These are phyloP conservation scores for Zoanthus gigantus DNA, from an alignment of 92 coral and sea anemone genomes.

Conservation along the genomic window DNA sequence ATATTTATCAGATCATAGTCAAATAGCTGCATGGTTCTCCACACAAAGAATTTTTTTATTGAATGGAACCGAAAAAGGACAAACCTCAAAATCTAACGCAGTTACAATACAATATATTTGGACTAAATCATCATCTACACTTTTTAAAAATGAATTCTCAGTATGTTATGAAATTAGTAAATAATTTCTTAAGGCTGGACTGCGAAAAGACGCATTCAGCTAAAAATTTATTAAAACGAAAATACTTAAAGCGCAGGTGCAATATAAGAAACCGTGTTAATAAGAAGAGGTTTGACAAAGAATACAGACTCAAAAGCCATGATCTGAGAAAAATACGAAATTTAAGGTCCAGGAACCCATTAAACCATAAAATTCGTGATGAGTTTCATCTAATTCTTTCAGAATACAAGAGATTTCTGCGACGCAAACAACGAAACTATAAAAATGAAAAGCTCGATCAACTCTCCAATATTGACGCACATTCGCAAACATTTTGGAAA, in stretches of 20 bases:
- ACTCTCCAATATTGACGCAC: background rate
- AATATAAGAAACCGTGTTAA: background rate
- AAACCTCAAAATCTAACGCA: background rate
- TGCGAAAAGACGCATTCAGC: background rate
- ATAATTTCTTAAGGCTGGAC: background rate
- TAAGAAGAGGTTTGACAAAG: background rate
- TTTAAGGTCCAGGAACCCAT: conserved; percentile 21
- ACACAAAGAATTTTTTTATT: background rate
- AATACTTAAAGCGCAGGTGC: background rate
- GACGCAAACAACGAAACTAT: too few relatives aligned
- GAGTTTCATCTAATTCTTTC: too few relatives aligned
- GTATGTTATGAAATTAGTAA: background rate
- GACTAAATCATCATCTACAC: conserved; percentile 12
- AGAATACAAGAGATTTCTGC: too few relatives aligned
- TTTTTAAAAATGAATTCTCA: background rate
- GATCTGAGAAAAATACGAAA: conserved; percentile 48
- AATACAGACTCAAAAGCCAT: conserved; percentile 38
- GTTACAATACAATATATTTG: background rate
- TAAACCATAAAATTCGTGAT: too few relatives aligned
- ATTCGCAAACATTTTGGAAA: background rate
- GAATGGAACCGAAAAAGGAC: background rate
- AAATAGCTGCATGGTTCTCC: conserved; percentile 19
- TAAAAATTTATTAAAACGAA: background rate
- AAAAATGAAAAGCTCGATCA: background rate
- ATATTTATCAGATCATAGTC: background rate